Conservation (phyloP, 2,113 vertebrate species). For the Microtus richardsoni region DNA sequence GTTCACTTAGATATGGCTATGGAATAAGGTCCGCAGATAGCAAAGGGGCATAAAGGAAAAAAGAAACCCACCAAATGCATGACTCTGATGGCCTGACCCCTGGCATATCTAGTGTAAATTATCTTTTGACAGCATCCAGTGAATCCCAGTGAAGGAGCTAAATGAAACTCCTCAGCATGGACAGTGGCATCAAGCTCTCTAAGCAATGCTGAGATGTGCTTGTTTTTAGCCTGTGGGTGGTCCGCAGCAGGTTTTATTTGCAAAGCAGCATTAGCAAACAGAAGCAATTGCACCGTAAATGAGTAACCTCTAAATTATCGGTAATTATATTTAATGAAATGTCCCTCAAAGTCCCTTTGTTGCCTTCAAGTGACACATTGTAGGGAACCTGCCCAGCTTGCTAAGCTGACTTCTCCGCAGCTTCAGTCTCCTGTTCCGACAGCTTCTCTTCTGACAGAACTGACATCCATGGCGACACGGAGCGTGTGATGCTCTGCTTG, state of each 20-base stretch:
- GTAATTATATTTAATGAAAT: slow-evolving; percentile 84
- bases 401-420: slow-evolving; percentile 94
- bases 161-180: slow-evolving; percentile 60
- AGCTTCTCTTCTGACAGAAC: slow-evolving; percentile 97
- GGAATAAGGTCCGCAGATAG: slow-evolving; percentile 75
- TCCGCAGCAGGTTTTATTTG: slow-evolving; percentile 85
- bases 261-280: slow-evolving; percentile 89
- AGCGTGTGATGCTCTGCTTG: slow-evolving; percentile 95
- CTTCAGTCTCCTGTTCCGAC: slow-evolving; percentile 96
- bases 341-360: slow-evolving; percentile 86
- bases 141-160: slow-evolving; percentile 78
- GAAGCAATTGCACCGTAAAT: slow-evolving; percentile 90
- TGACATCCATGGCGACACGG: slow-evolving; percentile 96
- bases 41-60: slow-evolving; percentile 30
- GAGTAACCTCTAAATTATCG: slow-evolving; percentile 89
- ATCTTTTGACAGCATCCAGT: slow-evolving; percentile 77
- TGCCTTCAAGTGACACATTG: slow-evolving; percentile 84
- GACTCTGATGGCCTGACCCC: slow-evolving; percentile 70
- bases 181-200: slow-evolving; percentile 78
- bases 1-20: slow-evolving; percentile 72
- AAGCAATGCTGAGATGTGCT: slow-evolving; percentile 80
- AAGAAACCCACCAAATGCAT: slow-evolving; percentile 54
- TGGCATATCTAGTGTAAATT: slow-evolving; percentile 62
- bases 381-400: slow-evolving; percentile 69
- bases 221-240: slow-evolving; percentile 76